Percentiles rank a stretch among this genome's conserved stretches.
These are phyloP conservation scores for Salvator merianae DNA, from an alignment of 2,113 vertebrate genomes.

Conservation along the genomic window DNA sequence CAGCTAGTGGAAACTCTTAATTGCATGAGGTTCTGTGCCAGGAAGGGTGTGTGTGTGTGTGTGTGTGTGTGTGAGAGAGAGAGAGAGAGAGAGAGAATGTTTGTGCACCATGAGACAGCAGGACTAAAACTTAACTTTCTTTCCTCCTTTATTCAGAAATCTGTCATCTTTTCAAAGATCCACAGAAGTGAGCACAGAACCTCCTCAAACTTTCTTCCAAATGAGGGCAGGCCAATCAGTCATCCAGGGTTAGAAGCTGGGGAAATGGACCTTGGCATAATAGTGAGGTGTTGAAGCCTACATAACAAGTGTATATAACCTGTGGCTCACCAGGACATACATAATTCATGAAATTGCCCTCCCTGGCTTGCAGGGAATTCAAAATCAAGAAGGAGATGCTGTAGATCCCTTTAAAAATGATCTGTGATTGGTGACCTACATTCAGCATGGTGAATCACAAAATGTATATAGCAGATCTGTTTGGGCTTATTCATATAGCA, in stretches of 20 bases:
- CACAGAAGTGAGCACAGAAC: not conserved
- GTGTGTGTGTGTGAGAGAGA: no score
- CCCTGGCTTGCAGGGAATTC: not conserved
- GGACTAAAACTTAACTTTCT: not conserved
- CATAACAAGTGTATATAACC: not conserved
- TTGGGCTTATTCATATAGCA: no score
- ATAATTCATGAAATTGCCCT: no score
- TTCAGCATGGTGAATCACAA: not conserved
- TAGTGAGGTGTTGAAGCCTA: not conserved
- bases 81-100: not conserved
- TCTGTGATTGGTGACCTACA: not conserved
- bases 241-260: not conserved
- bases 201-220: not conserved
- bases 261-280: not conserved
- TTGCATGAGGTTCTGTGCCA: slow-evolving; percentile 31
- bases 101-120: not conserved
- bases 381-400: not conserved
- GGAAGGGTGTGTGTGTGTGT: not conserved
- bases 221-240: not conserved
- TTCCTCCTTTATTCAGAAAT: not conserved
- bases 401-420: not conserved
- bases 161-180: not conserved
- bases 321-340: not conserved
- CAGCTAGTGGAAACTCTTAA: slow-evolving; percentile 56
- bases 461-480: no score